phyloP scores from a whole-genome alignment of 2,113 vertebrate genomes.

The Chlamydotis undulata region DNA sequence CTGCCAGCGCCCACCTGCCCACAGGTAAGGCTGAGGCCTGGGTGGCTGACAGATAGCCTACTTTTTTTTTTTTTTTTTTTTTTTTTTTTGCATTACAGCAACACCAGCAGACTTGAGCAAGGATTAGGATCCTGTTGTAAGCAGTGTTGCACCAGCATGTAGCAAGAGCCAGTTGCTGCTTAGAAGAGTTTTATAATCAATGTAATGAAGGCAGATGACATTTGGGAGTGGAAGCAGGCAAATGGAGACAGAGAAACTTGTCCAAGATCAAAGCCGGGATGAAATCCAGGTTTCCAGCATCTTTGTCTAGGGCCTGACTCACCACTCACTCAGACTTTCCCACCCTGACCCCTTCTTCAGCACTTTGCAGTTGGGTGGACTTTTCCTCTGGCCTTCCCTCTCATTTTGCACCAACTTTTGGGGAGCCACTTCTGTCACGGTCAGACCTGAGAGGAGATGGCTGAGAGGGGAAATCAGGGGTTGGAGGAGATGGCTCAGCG shows the following conservation, averaged over 20 bases:
- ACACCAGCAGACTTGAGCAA: accelerated
- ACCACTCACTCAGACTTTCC: background rate
- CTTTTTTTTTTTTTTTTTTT: conserved; percentile 38
- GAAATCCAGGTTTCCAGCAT: background rate
- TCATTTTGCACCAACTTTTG: accelerated
- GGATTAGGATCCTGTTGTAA: background rate
- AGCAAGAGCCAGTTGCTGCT: background rate
- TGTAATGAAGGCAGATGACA: background rate
- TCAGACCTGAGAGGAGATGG: background rate
- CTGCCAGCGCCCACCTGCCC: background rate
- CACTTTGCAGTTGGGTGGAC: background rate
- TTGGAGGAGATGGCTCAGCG: background rate
- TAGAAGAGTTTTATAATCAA: background rate
- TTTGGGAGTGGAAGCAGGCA: background rate
- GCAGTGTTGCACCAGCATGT: background rate
- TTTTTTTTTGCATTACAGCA: background rate
- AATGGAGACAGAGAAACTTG: background rate
- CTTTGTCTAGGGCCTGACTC: background rate
- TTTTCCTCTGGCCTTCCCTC: background rate
- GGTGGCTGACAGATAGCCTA: background rate
- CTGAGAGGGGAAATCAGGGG: background rate
- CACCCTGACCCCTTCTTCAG: background rate
- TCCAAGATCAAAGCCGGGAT: background rate
- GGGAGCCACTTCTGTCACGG: accelerated
- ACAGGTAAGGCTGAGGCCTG: background rate